Percentiles rank a stretch among this genome's conserved stretches.
phyloP scores from a whole-genome alignment of 2,113 vertebrate genomes.

The Plotosus lineatus region DNA sequence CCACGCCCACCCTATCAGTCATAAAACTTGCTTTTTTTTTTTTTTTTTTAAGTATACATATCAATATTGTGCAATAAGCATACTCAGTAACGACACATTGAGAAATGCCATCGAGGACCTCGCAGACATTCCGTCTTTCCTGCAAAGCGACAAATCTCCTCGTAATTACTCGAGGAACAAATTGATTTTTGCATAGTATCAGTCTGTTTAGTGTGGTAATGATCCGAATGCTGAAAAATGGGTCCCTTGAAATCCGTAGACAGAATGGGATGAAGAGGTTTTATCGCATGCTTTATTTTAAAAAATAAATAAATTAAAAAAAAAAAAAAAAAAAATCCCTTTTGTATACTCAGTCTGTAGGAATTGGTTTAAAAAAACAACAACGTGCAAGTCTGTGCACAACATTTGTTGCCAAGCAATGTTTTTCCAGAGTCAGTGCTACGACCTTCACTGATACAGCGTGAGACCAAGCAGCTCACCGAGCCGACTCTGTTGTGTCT shows the following conservation, averaged over 20 bases:
- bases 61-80: neutral
- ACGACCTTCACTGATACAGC: neutral
- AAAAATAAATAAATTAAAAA: no score
- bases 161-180: neutral
- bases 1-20: no score
- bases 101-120: constrained; percentile 7
- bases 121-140: neutral
- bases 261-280: neutral
- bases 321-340: neutral
- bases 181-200: neutral
- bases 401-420: neutral
- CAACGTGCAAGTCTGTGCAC: neutral
- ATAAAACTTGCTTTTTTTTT: neutral
- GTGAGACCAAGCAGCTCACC: neutral
- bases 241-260: constrained; percentile 13
- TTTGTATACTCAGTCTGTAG: neutral
- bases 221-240: neutral
- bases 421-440: neutral
- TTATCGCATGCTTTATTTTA: neutral
- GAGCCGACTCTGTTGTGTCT: neutral
- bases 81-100: neutral
- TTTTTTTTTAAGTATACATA: no score
- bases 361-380: neutral
- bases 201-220: neutral
- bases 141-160: neutral